Conservation (phyloP, 2,888 invertebrate genomes). For the Acanthococcus lagerstroemiae region DNA sequence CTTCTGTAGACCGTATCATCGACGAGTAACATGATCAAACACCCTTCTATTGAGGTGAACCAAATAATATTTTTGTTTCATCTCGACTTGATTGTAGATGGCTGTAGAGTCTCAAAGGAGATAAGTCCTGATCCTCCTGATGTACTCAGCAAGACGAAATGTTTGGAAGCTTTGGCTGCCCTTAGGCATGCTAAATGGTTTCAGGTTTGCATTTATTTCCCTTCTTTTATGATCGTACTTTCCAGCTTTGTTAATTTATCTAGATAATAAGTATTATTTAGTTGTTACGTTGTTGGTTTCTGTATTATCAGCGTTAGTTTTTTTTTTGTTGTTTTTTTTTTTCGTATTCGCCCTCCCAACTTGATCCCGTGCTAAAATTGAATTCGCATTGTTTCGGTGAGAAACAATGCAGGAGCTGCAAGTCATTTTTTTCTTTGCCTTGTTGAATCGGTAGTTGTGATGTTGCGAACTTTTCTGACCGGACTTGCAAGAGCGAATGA, state of each 20-base stretch:
- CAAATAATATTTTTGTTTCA: conserved; percentile 30
- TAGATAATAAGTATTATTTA: neutral
- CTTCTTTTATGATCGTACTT: conserved; percentile 33
- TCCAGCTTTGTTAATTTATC: conserved; percentile 25
- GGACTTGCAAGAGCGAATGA: neutral
- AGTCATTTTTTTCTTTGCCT: neutral
- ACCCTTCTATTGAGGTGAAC: conserved; percentile 47
- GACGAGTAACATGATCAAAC: conserved; percentile 66
- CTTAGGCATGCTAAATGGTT: conserved; percentile 99
- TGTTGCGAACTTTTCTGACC: neutral
- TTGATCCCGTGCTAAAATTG: neutral
- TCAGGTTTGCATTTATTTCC: conserved; percentile 58
- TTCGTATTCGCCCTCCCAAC: neutral
- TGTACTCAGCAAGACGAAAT: conserved; percentile 97
- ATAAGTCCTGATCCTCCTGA: conserved; percentile 32
- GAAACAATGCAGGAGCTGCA: no score
- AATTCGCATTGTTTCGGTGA: no score
- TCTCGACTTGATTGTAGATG: conserved; percentile 31
- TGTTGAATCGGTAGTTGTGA: conserved; percentile 1
- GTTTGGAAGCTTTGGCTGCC: conserved; percentile 99
- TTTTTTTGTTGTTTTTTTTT: no score
- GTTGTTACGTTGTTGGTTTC: no score
- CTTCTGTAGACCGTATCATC: no score
- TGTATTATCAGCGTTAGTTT: no score
- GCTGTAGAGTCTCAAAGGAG: conserved; percentile 32